Evolutionary conservation across 2,888 invertebrate species (phyloP).

Genomic region (Drosophila cognata): DNA sequence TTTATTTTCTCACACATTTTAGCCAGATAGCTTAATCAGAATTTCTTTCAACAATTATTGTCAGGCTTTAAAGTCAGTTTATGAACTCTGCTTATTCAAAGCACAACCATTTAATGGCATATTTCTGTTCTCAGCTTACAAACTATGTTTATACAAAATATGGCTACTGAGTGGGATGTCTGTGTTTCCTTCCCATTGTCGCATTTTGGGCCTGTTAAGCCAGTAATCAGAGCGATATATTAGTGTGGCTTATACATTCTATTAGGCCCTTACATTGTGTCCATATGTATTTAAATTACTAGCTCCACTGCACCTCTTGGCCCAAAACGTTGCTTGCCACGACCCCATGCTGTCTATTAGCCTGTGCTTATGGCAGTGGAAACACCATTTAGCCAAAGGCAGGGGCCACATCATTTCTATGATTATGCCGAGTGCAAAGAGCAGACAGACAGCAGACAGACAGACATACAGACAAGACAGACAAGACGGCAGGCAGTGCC

Average conservation of each 20-base stretch:
- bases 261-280: conserved; percentile 19
- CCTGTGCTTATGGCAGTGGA: conserved; percentile 62
- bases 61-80: conserved; percentile 2
- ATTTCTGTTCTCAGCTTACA: conserved; percentile 13
- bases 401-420: conserved; percentile 68
- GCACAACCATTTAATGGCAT: conserved; percentile 10
- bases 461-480: background rate
- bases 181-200: conserved; percentile 16
- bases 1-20: background rate
- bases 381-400: conserved; percentile 64
- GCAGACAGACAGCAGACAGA: conserved; percentile 21
- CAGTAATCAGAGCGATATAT: conserved; percentile 11
- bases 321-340: conserved; percentile 20
- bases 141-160: background rate
- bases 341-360: conserved; percentile 72
- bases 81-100: conserved; percentile 14
- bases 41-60: background rate
- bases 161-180: conserved; percentile 15
- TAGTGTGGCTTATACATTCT: conserved; percentile 2
- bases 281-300: conserved; percentile 26
- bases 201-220: conserved; percentile 6
- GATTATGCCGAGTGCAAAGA: conserved; percentile 72
- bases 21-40: background rate
- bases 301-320: background rate
- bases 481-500: conserved; percentile 6